A percentile compares a stretch with the other conserved stretches of the same genome.
Evolutionary conservation across 1,140 invertebrate species (phyloP).

Genomic region (Oppia nitens): DNA sequence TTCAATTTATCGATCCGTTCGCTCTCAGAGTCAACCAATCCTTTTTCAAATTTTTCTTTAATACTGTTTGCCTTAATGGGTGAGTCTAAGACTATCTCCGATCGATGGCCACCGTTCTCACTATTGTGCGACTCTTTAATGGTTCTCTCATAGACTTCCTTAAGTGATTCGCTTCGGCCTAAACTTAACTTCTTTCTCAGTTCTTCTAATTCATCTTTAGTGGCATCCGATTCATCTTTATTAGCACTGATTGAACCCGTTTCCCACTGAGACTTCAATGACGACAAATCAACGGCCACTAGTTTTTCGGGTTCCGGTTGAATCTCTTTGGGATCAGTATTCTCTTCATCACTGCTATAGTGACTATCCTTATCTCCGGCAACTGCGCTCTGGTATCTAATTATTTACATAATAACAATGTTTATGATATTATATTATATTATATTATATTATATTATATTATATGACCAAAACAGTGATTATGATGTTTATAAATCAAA

Average conservation of each 20-base stretch:
- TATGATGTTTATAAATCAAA: too few relatives aligned
- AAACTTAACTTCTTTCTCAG: constrained; percentile 37
- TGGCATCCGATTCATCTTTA: constrained; percentile 22
- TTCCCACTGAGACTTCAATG: constrained; percentile 37
- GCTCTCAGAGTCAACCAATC: constrained; percentile 37
- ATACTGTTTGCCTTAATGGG: constrained; percentile 46
- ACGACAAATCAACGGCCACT: constrained; percentile 60
- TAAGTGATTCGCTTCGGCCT: constrained; percentile 34
- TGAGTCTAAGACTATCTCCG: constrained; percentile 30
- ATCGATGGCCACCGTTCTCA: not conserved
- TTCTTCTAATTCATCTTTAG: constrained; percentile 67
- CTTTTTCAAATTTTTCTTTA: constrained; percentile 66
- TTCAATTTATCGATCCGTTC: constrained; percentile 32
- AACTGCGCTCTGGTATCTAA: constrained; percentile 19
- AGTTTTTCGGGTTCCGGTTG: constrained; percentile 21
- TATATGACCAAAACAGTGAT: too few relatives aligned
- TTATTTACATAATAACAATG: not conserved
- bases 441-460: too few relatives aligned
- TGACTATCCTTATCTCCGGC: constrained; percentile 26
- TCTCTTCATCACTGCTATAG: constrained; percentile 20
- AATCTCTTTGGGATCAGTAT: constrained; percentile 19
- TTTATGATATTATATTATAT: too few relatives aligned
- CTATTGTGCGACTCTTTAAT: constrained; percentile 49
- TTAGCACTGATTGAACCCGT: constrained; percentile 25
- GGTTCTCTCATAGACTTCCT: constrained; percentile 76